Evolutionary conservation across 2,888 invertebrate species (phyloP).

Genomic region (Drosophila falleni): DNA sequence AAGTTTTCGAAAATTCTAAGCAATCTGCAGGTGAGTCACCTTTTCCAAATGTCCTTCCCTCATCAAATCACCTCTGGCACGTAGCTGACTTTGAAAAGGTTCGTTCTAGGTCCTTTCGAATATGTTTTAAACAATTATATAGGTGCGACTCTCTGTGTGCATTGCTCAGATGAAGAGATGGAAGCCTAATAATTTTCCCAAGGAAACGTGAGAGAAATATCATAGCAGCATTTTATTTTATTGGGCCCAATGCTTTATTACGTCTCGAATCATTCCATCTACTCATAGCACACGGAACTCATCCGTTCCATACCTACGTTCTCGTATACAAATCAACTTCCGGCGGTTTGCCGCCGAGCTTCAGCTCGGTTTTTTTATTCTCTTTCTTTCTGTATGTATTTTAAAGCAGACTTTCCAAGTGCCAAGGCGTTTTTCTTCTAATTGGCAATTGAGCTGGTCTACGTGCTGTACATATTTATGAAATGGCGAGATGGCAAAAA

Average conservation of each 20-base stretch:
- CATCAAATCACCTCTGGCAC: conserved; percentile 36
- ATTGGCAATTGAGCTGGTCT: conserved; percentile 82
- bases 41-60: not conserved
- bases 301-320: conserved; percentile 24
- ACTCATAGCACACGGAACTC: not conserved
- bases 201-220: conserved; percentile 75
- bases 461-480: conserved; percentile 79
- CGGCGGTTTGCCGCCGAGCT: conserved; percentile 61
- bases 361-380: conserved; percentile 23
- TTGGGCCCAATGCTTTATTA: conserved; percentile 52
- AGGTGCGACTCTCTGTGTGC: conserved; percentile 6
- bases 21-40: conserved; percentile 82
- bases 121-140: conserved; percentile 45
- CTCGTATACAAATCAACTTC: conserved; percentile 81
- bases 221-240: conserved; percentile 65
- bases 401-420: conserved; percentile 56
- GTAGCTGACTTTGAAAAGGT: conserved; percentile 38
- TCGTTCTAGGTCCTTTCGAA: conserved; percentile 22
- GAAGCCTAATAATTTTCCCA: conserved; percentile 72
- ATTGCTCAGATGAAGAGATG: conserved; percentile 30
- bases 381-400: conserved; percentile 14
- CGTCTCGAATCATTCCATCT: conserved; percentile 13
- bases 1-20: conserved; percentile 80
- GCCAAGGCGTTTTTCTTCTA: conserved; percentile 70
- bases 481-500: conserved; percentile 49